Evolutionary conservation across 2,888 invertebrate genomes (phyloP).

Genomic region (Octonoba sinensis): DNA sequence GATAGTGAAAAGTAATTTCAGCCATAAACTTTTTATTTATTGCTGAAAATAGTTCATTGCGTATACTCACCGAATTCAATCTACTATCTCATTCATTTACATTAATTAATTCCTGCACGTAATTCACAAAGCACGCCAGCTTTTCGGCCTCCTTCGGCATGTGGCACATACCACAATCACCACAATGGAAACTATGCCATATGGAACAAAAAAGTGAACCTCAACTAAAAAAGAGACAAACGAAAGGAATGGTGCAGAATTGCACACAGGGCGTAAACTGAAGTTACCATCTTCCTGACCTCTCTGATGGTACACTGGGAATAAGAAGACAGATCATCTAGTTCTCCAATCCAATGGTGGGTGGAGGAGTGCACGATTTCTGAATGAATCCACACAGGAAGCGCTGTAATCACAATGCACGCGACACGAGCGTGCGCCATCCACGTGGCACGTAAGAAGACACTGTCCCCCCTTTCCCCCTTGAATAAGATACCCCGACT

Average conservation of each 20-base stretch:
- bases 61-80: no score
- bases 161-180: conserved; percentile 22
- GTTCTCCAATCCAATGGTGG: conserved; percentile 41
- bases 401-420: conserved; percentile 52
- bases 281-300: conserved; percentile 10
- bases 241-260: not conserved
- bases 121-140: conserved; percentile 34
- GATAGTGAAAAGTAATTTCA: no score
- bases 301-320: conserved; percentile 11
- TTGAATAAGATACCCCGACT: not conserved
- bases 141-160: conserved; percentile 21
- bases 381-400: conserved; percentile 58
- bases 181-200: no score
- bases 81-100: not conserved
- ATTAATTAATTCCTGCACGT: conserved; percentile 39
- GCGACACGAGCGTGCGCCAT: conserved; percentile 41
- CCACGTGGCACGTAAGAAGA: conserved; percentile 44
- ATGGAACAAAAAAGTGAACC: not conserved
- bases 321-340: conserved; percentile 47
- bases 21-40: no score
- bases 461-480: conserved; percentile 1
- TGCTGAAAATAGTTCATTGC: no score
- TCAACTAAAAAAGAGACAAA: conserved; percentile 4
- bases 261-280: conserved; percentile 34
- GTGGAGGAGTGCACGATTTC: conserved; percentile 56